Evolutionary conservation across 1,140 invertebrate species (phyloP).

Genomic region (Belonocnema kinseyi): DNA sequence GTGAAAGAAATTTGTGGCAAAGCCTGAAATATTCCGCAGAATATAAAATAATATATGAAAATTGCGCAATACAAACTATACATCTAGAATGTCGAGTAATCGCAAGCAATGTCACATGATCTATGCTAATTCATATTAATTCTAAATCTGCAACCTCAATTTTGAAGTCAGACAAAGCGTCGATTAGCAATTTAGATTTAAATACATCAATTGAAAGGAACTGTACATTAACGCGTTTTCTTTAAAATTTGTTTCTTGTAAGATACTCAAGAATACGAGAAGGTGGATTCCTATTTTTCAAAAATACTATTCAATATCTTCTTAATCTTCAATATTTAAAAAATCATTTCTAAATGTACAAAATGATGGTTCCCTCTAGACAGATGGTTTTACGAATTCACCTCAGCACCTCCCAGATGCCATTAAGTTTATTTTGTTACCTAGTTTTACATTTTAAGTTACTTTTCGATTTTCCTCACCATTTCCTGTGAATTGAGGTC

Average conservation of each 20-base stretch:
- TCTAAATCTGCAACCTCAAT: conserved; percentile 28
- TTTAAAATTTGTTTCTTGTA: no score
- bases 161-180: neutral
- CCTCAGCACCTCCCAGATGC: conserved; percentile 61
- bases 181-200: conserved; percentile 1
- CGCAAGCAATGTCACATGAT: neutral
- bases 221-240: no score
- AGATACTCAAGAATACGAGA: no score
- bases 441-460: conserved; percentile 38
- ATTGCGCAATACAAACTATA: conserved; percentile 32
- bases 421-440: conserved; percentile 37
- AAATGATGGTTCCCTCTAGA: neutral
- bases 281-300: no score
- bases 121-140: neutral
- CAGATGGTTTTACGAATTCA: conserved; percentile 35
- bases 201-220: neutral
- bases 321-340: no score
- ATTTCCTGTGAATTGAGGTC: conserved; percentile 39
- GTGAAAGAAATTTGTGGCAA: no score
- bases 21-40: no score
- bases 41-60: conserved; percentile 23
- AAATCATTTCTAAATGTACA: no score
- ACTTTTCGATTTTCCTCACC: conserved; percentile 23
- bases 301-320: no score
- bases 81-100: neutral